phyloP scores from a whole-genome alignment of 1,140 invertebrate genomes.

The Nymphalis io region DNA sequence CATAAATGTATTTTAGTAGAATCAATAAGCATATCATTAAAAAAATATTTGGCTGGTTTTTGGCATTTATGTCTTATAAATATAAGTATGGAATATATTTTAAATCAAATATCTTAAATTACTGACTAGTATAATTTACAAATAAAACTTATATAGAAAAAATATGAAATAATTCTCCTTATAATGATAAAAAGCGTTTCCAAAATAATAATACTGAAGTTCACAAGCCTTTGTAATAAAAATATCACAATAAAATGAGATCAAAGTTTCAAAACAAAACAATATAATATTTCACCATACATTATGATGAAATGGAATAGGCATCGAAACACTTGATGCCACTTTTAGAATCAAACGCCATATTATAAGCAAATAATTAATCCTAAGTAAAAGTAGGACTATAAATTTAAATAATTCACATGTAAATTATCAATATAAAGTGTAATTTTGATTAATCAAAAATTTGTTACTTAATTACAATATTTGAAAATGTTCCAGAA shows the following conservation, averaged over 20 bases:
- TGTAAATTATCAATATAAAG: too few relatives aligned
- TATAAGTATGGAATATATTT: constrained; percentile 3
- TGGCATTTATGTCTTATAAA: not conserved
- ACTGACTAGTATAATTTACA: constrained; percentile 1
- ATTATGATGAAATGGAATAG: not conserved
- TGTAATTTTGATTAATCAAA: too few relatives aligned
- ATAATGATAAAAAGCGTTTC: constrained; percentile 5
- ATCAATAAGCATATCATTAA: not conserved
- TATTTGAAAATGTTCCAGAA: too few relatives aligned
- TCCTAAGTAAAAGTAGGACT: too few relatives aligned
- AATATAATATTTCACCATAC: not conserved
- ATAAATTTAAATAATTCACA: too few relatives aligned
- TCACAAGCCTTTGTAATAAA: constrained; percentile 6
- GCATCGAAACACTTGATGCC: not conserved
- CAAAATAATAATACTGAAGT: constrained; percentile 2
- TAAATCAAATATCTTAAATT: constrained; percentile 10
- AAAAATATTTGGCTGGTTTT: not conserved
- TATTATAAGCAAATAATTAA: not conserved
- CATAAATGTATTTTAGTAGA: not conserved
- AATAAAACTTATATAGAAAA: constrained; percentile 8
- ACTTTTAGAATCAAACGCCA: not conserved
- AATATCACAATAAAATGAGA: constrained; percentile 7
- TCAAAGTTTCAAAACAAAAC: not conserved
- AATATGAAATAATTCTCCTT: not conserved
- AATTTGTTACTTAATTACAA: too few relatives aligned